Base-by-base conservation (phyloP, 2,113 vertebrate genomes). In the Megaleporinus macrocephalus region DNA sequence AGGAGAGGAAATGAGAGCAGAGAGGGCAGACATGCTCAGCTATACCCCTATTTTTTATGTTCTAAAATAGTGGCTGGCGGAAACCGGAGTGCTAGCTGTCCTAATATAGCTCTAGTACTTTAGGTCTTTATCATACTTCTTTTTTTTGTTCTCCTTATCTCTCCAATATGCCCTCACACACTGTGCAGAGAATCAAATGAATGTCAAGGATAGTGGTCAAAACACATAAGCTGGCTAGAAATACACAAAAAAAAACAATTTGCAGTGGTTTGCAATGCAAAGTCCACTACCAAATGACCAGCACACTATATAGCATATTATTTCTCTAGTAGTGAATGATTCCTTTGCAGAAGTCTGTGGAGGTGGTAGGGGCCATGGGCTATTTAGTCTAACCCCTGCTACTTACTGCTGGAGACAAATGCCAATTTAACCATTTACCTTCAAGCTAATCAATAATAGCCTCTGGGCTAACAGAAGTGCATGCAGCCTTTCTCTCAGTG, bases 1-100 rank as follows among this genome's bases (percentile, higher is more conserved):
- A 66, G 53, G 77, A 82, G 87, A 88, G 90, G 89, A 91, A 93
- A 93, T 89, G 87, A 92, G 87, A 89, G 87, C 68, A 80, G 79
- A 70, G 73, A 76, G 81, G 73, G 76, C 74, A 72, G 51, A 73
- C 55, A 30, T n/a, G 15, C 44, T 61, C 18, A 18, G 73, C n/a
- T 77, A 77, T 76, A 73, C 63, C 24, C 4, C 22, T 6, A 49
- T 51, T 78, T 81, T 66, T 80, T 68, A 61, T 13, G n/a, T 44
- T 16, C 63, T 80, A 11, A 73, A 80, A 80, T 63, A 63, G 72
- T 59, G 15, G 44, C 12, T 18, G 47, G 29, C 4, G 20, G 66
- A 30, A 66, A 51, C 55, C 1, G 1, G 27, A 47, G 1, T 30
- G 24, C 29, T 20, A 47, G 41, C 22, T 22, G 24, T 20, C 69